A percentile compares a stretch with the other conserved stretches of the same genome.
Conservation (phyloP, 2,113 vertebrate genomes). For the Myodes glareolus region DNA sequence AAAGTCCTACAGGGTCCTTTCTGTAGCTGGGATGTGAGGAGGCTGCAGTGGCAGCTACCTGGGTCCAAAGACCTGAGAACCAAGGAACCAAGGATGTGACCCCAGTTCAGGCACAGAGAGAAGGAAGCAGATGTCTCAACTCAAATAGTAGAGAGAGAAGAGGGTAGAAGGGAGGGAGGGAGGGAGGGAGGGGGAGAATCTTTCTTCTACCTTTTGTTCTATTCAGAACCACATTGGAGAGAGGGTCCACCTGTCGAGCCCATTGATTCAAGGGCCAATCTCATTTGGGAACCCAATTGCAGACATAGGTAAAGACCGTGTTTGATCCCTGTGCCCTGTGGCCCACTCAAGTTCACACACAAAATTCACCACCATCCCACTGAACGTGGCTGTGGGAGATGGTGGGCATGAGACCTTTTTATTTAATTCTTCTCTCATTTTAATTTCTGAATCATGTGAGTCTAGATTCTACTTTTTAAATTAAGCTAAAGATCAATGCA, state of each 20-base stretch:
- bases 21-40: no score
- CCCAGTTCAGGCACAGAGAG: neutral
- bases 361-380: neutral
- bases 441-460: neutral
- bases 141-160: neutral
- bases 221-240: neutral
- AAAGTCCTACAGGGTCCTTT: neutral
- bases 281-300: neutral
- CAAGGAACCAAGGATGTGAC: neutral
- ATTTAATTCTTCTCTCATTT: neutral
- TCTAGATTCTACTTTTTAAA: neutral
- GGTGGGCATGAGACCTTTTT: neutral
- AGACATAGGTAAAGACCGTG: neutral
- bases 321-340: neutral
- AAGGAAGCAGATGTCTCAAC: neutral
- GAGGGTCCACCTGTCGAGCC: neutral
- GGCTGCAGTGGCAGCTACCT: neutral
- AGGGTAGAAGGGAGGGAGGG: neutral
- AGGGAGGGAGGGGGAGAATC: neutral
- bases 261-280: neutral
- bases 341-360: neutral
- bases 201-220: neutral
- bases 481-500: neutral
- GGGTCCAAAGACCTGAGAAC: neutral
- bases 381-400: neutral